Evolutionary conservation across 2,113 vertebrate species (phyloP).

Genomic region (Pithys albifrons): DNA sequence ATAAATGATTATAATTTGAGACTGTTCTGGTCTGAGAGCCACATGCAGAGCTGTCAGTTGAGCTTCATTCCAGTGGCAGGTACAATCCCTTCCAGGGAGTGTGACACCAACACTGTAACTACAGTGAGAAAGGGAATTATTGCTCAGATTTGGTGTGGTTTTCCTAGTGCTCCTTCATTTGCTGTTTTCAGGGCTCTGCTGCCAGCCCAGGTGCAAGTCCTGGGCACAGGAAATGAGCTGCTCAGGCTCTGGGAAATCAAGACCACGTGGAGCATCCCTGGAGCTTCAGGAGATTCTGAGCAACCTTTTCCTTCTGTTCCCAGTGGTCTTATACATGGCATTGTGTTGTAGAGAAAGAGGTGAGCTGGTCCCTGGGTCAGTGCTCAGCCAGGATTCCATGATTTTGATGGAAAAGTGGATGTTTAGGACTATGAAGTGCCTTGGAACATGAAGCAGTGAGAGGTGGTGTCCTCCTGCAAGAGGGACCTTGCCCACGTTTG

Average conservation of each 20-base stretch:
- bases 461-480: background rate
- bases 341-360: background rate
- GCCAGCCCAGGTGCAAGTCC: background rate
- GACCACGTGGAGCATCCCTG: background rate
- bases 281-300: background rate
- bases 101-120: background rate
- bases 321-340: background rate
- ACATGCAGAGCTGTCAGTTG: slow-evolving; percentile 35
- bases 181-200: background rate
- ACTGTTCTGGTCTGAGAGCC: slow-evolving; percentile 15
- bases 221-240: slow-evolving; percentile 15
- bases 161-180: slow-evolving; percentile 48
- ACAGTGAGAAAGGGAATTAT: slow-evolving; percentile 40
- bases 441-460: background rate
- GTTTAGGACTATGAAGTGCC: background rate
- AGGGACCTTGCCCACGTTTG: background rate
- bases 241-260: background rate
- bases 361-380: background rate
- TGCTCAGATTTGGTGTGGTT: slow-evolving; percentile 11
- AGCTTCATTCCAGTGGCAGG: slow-evolving; percentile 35
- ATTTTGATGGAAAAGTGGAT: slow-evolving; percentile 3
- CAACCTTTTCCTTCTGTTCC: background rate
- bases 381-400: background rate
- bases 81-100: background rate
- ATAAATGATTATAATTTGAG: background rate